Percentiles rank a stretch among this genome's conserved stretches.
Conservation (phyloP, 53 echinoderm and acorn worm species). For the Henricia sp. region DNA sequence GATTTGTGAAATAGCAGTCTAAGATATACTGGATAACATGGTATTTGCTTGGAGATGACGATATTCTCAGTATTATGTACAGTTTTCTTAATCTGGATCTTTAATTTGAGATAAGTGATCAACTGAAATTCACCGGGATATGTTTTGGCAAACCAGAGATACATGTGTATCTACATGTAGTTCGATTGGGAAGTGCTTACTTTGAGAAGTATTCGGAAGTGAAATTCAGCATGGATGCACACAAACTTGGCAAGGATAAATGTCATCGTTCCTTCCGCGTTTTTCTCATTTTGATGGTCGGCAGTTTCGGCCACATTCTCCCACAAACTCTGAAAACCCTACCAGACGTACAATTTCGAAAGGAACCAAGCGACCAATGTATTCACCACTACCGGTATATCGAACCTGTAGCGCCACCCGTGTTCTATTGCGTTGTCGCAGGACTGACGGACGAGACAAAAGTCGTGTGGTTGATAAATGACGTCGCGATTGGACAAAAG, state of each 20-base stretch:
- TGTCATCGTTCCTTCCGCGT: neutral
- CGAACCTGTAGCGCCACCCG: neutral
- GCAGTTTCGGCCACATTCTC: neutral
- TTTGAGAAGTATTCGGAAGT: neutral
- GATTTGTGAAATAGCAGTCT: neutral
- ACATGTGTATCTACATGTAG: neutral
- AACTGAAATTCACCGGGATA: neutral
- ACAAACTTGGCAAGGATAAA: slow-evolving; percentile 6
- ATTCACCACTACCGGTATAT: neutral
- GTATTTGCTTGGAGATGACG: neutral
- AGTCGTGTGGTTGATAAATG: slow-evolving; percentile 46
- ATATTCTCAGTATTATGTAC: neutral
- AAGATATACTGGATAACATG: neutral
- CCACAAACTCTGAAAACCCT: neutral
- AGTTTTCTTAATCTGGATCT: neutral
- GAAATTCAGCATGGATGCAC: neutral
- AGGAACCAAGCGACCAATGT: neutral
- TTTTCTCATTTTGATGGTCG: neutral
- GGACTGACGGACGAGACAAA: slow-evolving; percentile 22
- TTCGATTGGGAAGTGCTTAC: neutral
- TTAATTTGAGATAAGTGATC: neutral
- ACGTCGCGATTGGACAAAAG: neutral
- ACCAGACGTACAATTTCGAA: slow-evolving; percentile 10
- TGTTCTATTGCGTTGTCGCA: slow-evolving; percentile 31
- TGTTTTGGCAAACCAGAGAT: no score